Percentiles rank a stretch among this genome's conserved stretches.
Conservation (phyloP, 1,140 invertebrate species). For the Eufriesea mexicana region DNA sequence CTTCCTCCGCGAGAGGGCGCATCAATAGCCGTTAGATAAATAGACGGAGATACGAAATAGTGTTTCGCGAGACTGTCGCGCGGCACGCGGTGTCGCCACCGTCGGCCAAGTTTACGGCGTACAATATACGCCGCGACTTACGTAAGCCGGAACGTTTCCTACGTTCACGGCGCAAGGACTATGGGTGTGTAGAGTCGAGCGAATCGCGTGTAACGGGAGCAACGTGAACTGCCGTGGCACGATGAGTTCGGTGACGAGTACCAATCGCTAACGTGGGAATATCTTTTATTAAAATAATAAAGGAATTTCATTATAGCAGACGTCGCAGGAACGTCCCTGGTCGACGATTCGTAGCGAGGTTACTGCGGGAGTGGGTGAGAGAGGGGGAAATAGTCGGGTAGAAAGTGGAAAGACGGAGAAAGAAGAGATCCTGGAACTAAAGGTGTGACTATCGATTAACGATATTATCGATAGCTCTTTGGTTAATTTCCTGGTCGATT, state of each 20-base stretch:
- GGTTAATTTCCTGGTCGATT: too few relatives aligned
- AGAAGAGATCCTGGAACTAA: neutral
- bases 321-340: slow-evolving; percentile 6
- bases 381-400: too few relatives aligned
- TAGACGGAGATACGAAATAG: slow-evolving; percentile 27
- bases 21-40: slow-evolving; percentile 27
- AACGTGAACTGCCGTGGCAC: neutral
- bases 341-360: too few relatives aligned
- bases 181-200: neutral
- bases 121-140: slow-evolving; percentile 26
- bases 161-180: neutral
- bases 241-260: slow-evolving; percentile 32
- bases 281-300: slow-evolving; percentile 55
- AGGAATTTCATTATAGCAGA: slow-evolving; percentile 58
- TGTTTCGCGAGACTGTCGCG: neutral
- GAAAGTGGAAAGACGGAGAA: neutral
- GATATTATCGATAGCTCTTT: too few relatives aligned
- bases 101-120: slow-evolving; percentile 30
- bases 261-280: slow-evolving; percentile 29
- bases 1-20: neutral
- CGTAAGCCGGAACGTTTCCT: slow-evolving; percentile 13
- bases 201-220: neutral
- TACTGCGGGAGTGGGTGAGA: too few relatives aligned
- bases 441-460: neutral
- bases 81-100: too few relatives aligned